Evolutionary conservation across 2,888 invertebrate genomes (phyloP).

Genomic region (Augiades crinisus): DNA sequence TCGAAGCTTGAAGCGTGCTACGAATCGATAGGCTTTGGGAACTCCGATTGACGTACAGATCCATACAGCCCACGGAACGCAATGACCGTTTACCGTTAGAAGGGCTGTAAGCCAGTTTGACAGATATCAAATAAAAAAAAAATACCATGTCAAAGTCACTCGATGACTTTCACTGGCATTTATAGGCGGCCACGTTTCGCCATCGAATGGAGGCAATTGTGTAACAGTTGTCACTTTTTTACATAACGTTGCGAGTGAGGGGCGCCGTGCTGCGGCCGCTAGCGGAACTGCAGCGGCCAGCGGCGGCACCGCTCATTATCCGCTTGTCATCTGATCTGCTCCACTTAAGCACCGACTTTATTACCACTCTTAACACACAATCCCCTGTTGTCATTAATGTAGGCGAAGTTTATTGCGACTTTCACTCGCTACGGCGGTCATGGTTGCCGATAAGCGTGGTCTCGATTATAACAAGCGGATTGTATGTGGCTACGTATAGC

Average conservation of each 20-base stretch:
- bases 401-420: slow-evolving; percentile 4
- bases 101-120: no score
- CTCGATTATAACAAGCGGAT: neutral
- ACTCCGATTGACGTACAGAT: no score
- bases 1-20: no score
- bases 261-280: slow-evolving; percentile 9
- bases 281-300: slow-evolving; percentile 17
- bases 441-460: neutral
- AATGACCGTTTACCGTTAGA: no score
- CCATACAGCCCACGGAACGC: no score
- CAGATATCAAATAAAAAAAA: no score
- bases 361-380: slow-evolving; percentile 6
- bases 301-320: neutral
- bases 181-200: slow-evolving; percentile 72
- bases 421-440: slow-evolving; percentile 9
- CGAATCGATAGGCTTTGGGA: no score
- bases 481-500: neutral
- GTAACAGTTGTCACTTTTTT: slow-evolving; percentile 76
- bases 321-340: slow-evolving; percentile 6
- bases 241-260: slow-evolving; percentile 58
- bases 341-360: slow-evolving; percentile 4
- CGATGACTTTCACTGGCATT: slow-evolving; percentile 77
- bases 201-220: slow-evolving; percentile 76
- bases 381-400: neutral
- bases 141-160: slow-evolving; percentile 70